phyloP scores from a whole-genome alignment of 2,888 invertebrate genomes.

The Lepidocyrtinus sp. region DNA sequence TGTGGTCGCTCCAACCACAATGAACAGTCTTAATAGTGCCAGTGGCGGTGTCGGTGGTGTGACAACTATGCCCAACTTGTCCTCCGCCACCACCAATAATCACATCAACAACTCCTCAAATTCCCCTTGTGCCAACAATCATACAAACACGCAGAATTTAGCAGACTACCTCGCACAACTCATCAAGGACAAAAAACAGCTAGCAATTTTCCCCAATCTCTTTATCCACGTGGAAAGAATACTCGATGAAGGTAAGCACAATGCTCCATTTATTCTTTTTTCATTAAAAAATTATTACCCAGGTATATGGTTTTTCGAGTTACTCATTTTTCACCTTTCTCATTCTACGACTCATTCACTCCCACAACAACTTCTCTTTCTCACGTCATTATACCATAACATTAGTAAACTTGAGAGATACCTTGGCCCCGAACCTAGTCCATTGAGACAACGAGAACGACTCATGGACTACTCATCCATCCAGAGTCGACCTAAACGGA shows the following conservation, averaged over 20 bases:
- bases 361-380: slow-evolving; percentile 6
- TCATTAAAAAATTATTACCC: not conserved
- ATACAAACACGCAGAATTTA: slow-evolving; percentile 91
- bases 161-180: slow-evolving; percentile 99
- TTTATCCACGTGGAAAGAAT: slow-evolving; percentile 99
- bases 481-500: slow-evolving; percentile 6
- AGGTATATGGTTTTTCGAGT: not conserved
- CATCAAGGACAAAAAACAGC: slow-evolving; percentile 99
- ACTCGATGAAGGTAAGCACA: slow-evolving; percentile 96
- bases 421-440: not conserved
- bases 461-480: not conserved
- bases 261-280: not conserved
- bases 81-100: slow-evolving; percentile 52
- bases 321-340: slow-evolving; percentile 3
- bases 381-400: slow-evolving; percentile 3
- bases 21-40: slow-evolving; percentile 69
- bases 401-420: not conserved
- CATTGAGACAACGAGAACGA: not conserved
- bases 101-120: slow-evolving; percentile 57
- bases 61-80: slow-evolving; percentile 56
- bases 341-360: not conserved
- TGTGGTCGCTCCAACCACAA: slow-evolving; percentile 64
- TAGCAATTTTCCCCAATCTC: slow-evolving; percentile 99
- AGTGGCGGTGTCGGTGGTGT: slow-evolving; percentile 63
- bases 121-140: slow-evolving; percentile 64